phyloP scores from a whole-genome alignment of 2,888 invertebrate genomes.

The Aleiodes alternator region DNA sequence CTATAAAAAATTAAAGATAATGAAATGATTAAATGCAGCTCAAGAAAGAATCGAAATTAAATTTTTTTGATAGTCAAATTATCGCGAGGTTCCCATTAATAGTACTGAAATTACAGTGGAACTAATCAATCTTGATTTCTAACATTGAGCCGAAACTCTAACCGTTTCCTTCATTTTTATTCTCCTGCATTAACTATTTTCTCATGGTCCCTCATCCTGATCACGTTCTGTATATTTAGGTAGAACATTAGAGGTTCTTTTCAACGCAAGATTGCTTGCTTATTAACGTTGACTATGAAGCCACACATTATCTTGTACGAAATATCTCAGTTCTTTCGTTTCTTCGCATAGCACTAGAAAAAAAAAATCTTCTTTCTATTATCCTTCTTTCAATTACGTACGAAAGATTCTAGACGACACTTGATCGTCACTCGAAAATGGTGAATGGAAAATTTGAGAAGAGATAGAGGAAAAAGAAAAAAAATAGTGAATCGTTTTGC shows the following conservation, averaged over 20 bases:
- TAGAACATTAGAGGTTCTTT: slow-evolving; percentile 61
- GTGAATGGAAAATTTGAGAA: slow-evolving; percentile 26
- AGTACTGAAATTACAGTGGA: slow-evolving; percentile 17
- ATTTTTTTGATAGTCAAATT: slow-evolving; percentile 1
- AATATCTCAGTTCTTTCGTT: slow-evolving; percentile 12
- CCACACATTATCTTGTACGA: slow-evolving; percentile 36
- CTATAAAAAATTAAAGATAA: no score
- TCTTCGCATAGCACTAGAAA: background rate
- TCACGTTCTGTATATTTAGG: slow-evolving; percentile 68
- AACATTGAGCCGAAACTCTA: slow-evolving; percentile 26
- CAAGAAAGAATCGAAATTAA: background rate
- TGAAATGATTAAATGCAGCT: no score
- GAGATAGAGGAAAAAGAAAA: slow-evolving; percentile 13
- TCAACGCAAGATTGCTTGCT: slow-evolving; percentile 60
- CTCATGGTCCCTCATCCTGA: slow-evolving; percentile 50
- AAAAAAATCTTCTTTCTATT: slow-evolving; percentile 15
- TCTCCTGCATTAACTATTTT: slow-evolving; percentile 29
- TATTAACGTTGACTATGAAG: slow-evolving; percentile 62
- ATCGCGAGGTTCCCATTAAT: background rate
- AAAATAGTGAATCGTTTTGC: slow-evolving; percentile 10
- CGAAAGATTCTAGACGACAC: slow-evolving; percentile 23
- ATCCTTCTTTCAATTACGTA: background rate
- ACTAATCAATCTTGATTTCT: slow-evolving; percentile 20
- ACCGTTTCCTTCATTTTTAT: slow-evolving; percentile 17
- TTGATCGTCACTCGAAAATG: slow-evolving; percentile 37